Conservation (phyloP, 2,888 invertebrate genomes). For the Argyresthia goedartella region DNA sequence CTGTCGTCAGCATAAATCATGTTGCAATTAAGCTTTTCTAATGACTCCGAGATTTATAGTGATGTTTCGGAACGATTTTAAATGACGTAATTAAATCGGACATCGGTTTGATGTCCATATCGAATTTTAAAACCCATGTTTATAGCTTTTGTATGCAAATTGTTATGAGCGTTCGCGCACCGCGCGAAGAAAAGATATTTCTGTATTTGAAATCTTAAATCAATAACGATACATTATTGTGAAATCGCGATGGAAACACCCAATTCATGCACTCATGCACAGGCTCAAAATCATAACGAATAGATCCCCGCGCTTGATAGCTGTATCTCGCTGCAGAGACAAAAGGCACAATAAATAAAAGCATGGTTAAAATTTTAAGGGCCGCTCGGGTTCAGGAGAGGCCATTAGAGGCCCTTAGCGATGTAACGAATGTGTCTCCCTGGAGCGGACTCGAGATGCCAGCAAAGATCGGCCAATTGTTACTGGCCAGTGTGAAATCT, state of each 20-base stretch:
- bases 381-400: conserved; percentile 36
- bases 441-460: conserved; percentile 29
- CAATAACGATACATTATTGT: not conserved
- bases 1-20: conserved; percentile 36
- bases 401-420: conserved; percentile 65
- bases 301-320: conserved; percentile 44
- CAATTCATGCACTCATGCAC: conserved; percentile 8
- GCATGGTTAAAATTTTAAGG: conserved; percentile 64
- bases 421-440: conserved; percentile 41
- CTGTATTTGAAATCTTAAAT: not conserved
- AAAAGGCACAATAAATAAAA: conserved; percentile 60
- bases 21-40: conserved; percentile 28
- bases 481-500: conserved; percentile 45
- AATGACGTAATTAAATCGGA: conserved; percentile 3
- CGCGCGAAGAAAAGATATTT: not conserved
- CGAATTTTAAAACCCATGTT: not conserved
- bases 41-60: conserved; percentile 27
- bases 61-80: conserved; percentile 10
- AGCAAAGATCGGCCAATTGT: conserved; percentile 51
- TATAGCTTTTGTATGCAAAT: not conserved
- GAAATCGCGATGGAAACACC: conserved; percentile 3
- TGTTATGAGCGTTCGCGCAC: not conserved
- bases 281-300: conserved; percentile 43
- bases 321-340: conserved; percentile 29
- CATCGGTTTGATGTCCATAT: conserved; percentile 3